Percentiles rank a stretch among this genome's conserved stretches.
phyloP scores from a whole-genome alignment of 2,888 invertebrate species.

The Agriopis marginaria region DNA sequence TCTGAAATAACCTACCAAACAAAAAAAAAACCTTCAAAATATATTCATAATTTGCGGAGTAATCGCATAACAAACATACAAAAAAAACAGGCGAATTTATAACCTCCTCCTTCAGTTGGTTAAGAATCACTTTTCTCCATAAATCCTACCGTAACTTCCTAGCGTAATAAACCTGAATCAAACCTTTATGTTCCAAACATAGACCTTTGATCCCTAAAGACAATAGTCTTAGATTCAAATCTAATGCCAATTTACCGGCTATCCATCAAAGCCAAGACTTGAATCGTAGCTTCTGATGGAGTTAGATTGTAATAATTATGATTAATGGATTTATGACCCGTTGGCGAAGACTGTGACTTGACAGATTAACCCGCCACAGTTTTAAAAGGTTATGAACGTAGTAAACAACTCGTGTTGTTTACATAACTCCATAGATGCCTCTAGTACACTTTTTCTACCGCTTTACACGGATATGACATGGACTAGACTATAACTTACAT shows the following conservation, averaged over 20 bases:
- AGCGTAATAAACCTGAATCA: background rate
- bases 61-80: no score
- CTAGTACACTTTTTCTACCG: no score
- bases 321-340: slow-evolving; percentile 19
- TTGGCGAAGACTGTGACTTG: background rate
- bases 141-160: background rate
- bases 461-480: no score
- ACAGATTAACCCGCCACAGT: background rate
- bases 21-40: no score
- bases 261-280: slow-evolving; percentile 9
- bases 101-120: no score
- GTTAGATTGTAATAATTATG: slow-evolving; percentile 21
- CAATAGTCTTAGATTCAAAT: background rate
- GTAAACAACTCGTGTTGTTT: no score
- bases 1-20: no score
- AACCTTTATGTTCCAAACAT: background rate
- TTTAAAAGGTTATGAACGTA: background rate
- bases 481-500: no score
- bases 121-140: background rate
- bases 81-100: no score
- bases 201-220: background rate
- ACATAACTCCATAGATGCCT: no score
- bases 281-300: slow-evolving; percentile 12
- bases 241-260: slow-evolving; percentile 3
- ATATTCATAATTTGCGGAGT: no score